These are phyloP conservation scores for Trichomalopsis sarcophagae DNA, from an alignment of 1,140 invertebrate species.

Conservation along the genomic window DNA sequence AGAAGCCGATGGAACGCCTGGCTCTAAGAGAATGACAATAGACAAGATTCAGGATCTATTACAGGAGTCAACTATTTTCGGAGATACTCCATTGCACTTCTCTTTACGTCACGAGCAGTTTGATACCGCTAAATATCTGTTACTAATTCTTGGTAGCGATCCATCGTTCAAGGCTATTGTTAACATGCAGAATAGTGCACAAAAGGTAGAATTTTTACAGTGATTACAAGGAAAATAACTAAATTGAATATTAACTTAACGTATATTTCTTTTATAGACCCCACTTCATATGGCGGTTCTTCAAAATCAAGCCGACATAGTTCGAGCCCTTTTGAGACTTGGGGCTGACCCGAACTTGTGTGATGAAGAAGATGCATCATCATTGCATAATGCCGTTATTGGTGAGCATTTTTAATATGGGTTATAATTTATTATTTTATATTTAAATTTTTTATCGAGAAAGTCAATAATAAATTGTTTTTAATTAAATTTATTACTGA, in stretches of 20 bases:
- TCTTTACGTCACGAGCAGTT: conserved; percentile 64
- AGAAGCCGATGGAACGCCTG: conserved; percentile 32
- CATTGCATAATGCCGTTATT: conserved; percentile 75
- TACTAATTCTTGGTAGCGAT: conserved; percentile 61
- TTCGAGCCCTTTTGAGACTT: conserved; percentile 67
- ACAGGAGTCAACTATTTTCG: conserved; percentile 61
- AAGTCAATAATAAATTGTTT: not conserved
- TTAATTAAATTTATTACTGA: conserved; percentile 8
- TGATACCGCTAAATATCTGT: conserved; percentile 60
- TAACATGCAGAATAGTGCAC: conserved; percentile 64
- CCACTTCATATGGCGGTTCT: conserved; percentile 75
- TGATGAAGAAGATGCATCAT: conserved; percentile 73
- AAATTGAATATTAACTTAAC: not conserved
- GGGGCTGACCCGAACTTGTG: conserved; percentile 73
- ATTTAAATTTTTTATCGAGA: conserved; percentile 6
- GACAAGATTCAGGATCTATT: conserved; percentile 58
- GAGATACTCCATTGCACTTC: conserved; percentile 67
- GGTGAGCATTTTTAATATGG: conserved; percentile 57
- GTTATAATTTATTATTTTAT: too few species aligned
- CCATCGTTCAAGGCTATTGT: conserved; percentile 57
- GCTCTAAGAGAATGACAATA: conserved; percentile 34
- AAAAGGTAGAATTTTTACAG: conserved; percentile 57
- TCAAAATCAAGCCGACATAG: conserved; percentile 68
- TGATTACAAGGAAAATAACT: not conserved
- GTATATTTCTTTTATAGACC: conserved; percentile 64